Conservation (phyloP, 2,113 vertebrate species). For the Pangasianodon gigas region DNA sequence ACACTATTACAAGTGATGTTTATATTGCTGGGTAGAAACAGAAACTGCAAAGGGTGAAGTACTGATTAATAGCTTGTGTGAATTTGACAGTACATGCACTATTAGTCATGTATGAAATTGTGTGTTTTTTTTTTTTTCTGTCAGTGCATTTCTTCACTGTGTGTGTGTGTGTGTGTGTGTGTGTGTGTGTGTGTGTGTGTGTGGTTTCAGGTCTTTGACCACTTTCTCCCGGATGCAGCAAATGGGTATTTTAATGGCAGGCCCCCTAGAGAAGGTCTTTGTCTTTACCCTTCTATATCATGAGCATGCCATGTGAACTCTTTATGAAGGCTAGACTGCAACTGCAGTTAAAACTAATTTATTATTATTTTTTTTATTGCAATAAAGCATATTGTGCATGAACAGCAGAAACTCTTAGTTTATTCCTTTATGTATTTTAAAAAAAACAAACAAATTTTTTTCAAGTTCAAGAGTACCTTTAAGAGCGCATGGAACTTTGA, state of each 20-base stretch:
- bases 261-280: conserved; percentile 83
- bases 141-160: neutral
- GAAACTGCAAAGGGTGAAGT: neutral
- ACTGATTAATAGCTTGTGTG: neutral
- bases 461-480: no score
- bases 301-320: neutral
- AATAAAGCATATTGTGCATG: no score
- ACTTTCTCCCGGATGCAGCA: conserved; percentile 77
- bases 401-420: no score
- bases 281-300: neutral
- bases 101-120: neutral
- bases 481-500: neutral
- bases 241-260: conserved; percentile 73
- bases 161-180: neutral
- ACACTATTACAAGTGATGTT: neutral
- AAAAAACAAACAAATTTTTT: no score
- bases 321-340: neutral
- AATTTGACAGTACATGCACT: neutral
- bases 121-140: neutral
- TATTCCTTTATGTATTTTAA: no score
- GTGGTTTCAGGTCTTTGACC: conserved; percentile 70
- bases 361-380: no score
- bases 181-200: conserved; percentile 9
- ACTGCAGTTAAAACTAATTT: neutral
- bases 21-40: neutral